Percentiles rank a stretch among this genome's conserved stretches.
Evolutionary conservation across 2,888 invertebrate species (phyloP).

Genomic region (Catotricha subobsoleta): DNA sequence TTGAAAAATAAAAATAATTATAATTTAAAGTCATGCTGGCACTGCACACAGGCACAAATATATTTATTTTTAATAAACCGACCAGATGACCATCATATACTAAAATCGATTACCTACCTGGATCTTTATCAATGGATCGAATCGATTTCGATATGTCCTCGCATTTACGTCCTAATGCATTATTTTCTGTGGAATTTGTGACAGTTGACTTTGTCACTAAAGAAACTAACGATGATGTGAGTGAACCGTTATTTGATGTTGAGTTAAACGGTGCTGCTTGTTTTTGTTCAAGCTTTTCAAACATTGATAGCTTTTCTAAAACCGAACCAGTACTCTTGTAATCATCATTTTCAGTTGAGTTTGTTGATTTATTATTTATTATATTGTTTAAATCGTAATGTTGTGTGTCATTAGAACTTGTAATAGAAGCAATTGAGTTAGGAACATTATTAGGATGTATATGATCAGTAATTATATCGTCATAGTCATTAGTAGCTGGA

Average conservation of each 20-base stretch:
- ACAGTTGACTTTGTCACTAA: not conserved
- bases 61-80: no score
- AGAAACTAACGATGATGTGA: slow-evolving; percentile 10
- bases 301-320: slow-evolving; percentile 30
- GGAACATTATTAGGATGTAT: no score
- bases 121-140: slow-evolving; percentile 13
- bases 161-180: slow-evolving; percentile 9
- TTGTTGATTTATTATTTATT: not conserved
- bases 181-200: slow-evolving; percentile 10
- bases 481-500: not conserved
- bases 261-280: slow-evolving; percentile 13
- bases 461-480: no score
- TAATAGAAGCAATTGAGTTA: not conserved
- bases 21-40: no score
- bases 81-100: slow-evolving; percentile 6
- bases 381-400: no score
- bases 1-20: no score
- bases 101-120: slow-evolving; percentile 14
- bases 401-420: not conserved
- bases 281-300: slow-evolving; percentile 23
- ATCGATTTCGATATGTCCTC: slow-evolving; percentile 15
- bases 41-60: no score
- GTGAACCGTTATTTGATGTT: slow-evolving; percentile 10
- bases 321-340: slow-evolving; percentile 28
- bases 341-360: slow-evolving; percentile 16